Evolutionary conservation across 2,888 invertebrate genomes (phyloP), one percentile per base, ranked within the genome.

Genomic region (Tetragonula carbonaria): DNA sequence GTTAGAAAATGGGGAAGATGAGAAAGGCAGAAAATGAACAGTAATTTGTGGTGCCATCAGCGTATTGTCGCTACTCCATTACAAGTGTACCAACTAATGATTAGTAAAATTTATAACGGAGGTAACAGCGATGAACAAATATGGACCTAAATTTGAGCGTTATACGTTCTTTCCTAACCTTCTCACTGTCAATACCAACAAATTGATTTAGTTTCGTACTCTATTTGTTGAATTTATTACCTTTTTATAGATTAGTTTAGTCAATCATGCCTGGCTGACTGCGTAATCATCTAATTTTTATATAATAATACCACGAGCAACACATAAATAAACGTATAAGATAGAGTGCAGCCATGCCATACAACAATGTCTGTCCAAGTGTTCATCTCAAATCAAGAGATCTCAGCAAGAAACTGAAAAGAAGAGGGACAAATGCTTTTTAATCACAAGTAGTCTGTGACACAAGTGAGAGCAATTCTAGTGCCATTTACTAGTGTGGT

Each of bases 401-500:
- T 90, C 89, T 91, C 91, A 88, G 80, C 86, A 86, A 85, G 77
- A 85, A 81, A 84, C 82, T 68, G 79, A 85, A 90, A 84, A 74
- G 86, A 90, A 88, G 83, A 88, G 88, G 90, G 90, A 89, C 88
- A 89, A 89, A 90, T 91, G 92, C 91, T 93, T 93, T 92, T 92
- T 91, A 91, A 92, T 93, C 91, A 91, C 92, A 88, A 85, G 88
- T 93, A 94, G 92, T 93, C 91, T 90, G 92, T 92, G 92, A 93
- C 91, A 92, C 91, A 92, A 94, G 94, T 94, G 93, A 95, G 94
- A 95, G 93, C 94, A 95, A 95, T 95, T 95, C 94, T 95, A 95
- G 95, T 95, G 95, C 95, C 95, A 95, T 95, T 95, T 94, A 95
- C 94, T 95, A 95, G 94, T 94, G 95, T 95, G 95, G 95, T 95